Base-by-base conservation (phyloP, 1,140 invertebrate species). In the Berghia stephanieae region DNA sequence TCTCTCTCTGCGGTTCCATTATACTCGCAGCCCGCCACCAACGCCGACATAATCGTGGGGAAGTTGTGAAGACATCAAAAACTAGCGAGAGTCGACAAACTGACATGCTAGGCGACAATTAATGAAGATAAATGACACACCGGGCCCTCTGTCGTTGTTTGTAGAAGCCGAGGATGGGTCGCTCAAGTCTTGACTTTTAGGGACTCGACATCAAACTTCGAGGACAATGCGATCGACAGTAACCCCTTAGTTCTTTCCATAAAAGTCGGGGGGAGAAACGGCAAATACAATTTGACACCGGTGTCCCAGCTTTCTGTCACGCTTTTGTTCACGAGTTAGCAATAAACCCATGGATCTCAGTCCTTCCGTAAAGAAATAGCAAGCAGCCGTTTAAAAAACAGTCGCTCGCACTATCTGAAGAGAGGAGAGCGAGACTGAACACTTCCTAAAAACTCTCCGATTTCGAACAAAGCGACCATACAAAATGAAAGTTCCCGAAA, bases 101-200 rank as follows among this genome's bases (percentile, higher is more conserved):
- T 81, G 80, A 81, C 80, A 81, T 38, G 73, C 34, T 79, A 66
- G 70, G 36, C 68, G 67, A 81, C 78, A 81, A 81, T 79, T 81
- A 79, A 81, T 81, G 78, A 81, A 79, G 80, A 81, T 79, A 79
- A 78, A 81, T 75, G 80, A 81, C 80, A 79, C 46, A 43, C 38
- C n/a, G 68, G 34, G 57, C 40, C 78, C 60, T 55, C 43, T 55
- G 70, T 78, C 73, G 63, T 68, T 78, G 80, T 79, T 67, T 72
- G 80, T 68, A 38, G 74, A 63, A 67, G 52, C 49, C 34, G 67
- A 52, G 70, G 80, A 78, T 63, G 75, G 75, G 77, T 49, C 46
- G 52, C 13, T 40, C 70, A 34, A 13, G 68, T 60, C 68, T 78
- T 71, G 76, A 71, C 74, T 76, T 76, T 68, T 46, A 67, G 27